Conservation (phyloP, 2,888 invertebrate genomes). For the Stramonita haemastoma region DNA sequence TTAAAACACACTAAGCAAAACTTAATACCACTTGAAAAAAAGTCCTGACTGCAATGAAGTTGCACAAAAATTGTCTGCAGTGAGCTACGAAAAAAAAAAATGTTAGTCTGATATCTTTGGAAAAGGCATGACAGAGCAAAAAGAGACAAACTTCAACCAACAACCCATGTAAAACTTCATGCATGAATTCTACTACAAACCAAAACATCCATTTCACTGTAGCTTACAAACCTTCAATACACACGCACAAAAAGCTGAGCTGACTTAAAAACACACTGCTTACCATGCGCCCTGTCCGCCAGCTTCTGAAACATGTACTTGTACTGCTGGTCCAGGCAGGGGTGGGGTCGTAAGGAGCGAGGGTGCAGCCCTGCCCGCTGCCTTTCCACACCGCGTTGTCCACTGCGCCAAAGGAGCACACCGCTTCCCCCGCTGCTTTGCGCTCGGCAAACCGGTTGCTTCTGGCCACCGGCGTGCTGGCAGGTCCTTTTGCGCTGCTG, state of each 20-base stretch:
- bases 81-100: too few species aligned
- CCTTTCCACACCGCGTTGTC: constrained; percentile 61
- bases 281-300: constrained; percentile 77
- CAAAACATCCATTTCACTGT: too few species aligned
- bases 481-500: neutral
- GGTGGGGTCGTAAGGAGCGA: constrained; percentile 54
- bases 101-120: too few species aligned
- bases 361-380: constrained; percentile 53
- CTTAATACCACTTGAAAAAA: too few species aligned
- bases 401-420: constrained; percentile 76
- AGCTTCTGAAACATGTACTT: constrained; percentile 81
- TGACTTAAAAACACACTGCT: constrained; percentile 14
- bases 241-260: neutral
- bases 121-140: too few species aligned
- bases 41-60: too few species aligned
- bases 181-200: too few species aligned
- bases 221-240: neutral
- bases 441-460: constrained; percentile 73
- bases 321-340: constrained; percentile 57
- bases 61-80: too few species aligned
- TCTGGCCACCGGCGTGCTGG: neutral
- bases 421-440: constrained; percentile 82
- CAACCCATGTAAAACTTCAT: too few species aligned
- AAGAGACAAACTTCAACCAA: too few species aligned
- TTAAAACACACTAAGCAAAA: too few species aligned